These are phyloP conservation scores for Lophura nycthemera DNA, from an alignment of 2,113 vertebrate species.

Conservation along the genomic window DNA sequence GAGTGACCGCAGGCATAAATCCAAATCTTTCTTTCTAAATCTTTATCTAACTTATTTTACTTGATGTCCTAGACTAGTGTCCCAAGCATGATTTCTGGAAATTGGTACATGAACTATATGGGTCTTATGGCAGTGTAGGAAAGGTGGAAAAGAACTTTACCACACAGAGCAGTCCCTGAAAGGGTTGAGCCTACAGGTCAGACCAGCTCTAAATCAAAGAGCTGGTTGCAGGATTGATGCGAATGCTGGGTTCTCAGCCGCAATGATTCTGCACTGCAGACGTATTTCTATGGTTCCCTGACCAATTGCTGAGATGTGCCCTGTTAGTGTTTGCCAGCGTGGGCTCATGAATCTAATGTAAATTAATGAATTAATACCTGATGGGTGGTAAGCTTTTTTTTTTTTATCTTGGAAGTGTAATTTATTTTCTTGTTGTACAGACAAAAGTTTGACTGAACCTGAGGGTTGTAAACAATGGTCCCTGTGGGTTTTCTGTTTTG, in stretches of 20 bases:
- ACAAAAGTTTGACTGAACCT: neutral
- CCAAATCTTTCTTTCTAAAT: neutral
- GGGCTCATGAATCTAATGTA: neutral
- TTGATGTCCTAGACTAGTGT: neutral
- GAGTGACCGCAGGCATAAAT: neutral
- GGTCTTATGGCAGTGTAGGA: neutral
- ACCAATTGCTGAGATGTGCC: neutral
- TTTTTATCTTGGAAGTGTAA: neutral
- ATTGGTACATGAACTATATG: neutral
- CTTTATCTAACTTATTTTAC: neutral
- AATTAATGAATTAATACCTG: neutral
- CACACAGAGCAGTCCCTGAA: accelerated
- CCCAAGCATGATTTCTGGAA: neutral
- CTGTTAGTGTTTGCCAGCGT: neutral
- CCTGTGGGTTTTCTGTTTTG: neutral
- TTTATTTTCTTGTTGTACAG: neutral
- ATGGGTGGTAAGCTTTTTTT: neutral
- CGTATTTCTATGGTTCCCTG: neutral
- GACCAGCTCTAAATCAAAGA: neutral
- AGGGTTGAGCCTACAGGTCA: neutral
- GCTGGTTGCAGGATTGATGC: neutral
- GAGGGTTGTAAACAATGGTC: neutral
- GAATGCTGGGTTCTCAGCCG: neutral
- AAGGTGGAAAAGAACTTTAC: neutral
- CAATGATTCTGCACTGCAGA: neutral